phyloP scores from a whole-genome alignment of 2,888 invertebrate species.

The Pyrochroa serraticornis region DNA sequence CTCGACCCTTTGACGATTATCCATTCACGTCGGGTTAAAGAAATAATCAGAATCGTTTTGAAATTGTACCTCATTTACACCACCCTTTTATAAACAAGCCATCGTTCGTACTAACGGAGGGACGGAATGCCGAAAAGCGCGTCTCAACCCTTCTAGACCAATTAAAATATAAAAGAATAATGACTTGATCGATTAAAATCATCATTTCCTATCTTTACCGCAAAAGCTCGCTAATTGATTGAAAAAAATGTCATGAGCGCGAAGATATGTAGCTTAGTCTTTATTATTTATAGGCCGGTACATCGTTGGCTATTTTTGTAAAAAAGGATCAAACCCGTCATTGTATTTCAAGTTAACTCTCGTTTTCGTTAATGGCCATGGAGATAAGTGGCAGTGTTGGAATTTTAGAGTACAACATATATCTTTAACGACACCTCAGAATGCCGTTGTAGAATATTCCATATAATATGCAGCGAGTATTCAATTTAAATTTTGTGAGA shows the following conservation, averaged over 20 bases:
- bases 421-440: conserved; percentile 54
- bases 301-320: conserved; percentile 34
- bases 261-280: conserved; percentile 5
- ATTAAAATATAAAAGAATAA: conserved; percentile 42
- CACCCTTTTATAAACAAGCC: conserved; percentile 30
- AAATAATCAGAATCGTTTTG: conserved; percentile 30
- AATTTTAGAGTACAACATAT: conserved; percentile 50
- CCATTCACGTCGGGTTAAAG: conserved; percentile 20
- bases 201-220: conserved; percentile 18
- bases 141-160: conserved; percentile 37
- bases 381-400: conserved; percentile 50
- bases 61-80: conserved; percentile 28
- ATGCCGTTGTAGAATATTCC: conserved; percentile 53
- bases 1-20: conserved; percentile 28
- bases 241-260: background rate
- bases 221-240: conserved; percentile 1
- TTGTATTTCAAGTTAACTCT: conserved; percentile 46
- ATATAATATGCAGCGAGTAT: conserved; percentile 53
- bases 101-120: conserved; percentile 23
- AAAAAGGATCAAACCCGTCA: conserved; percentile 40
- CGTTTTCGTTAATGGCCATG: conserved; percentile 52
- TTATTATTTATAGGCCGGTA: conserved; percentile 40
- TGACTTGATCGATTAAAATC: conserved; percentile 34
- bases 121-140: conserved; percentile 21
- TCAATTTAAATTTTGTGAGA: conserved; percentile 56